Base-by-base conservation (phyloP, 2,113 vertebrate species). In the Otus sunia region DNA sequence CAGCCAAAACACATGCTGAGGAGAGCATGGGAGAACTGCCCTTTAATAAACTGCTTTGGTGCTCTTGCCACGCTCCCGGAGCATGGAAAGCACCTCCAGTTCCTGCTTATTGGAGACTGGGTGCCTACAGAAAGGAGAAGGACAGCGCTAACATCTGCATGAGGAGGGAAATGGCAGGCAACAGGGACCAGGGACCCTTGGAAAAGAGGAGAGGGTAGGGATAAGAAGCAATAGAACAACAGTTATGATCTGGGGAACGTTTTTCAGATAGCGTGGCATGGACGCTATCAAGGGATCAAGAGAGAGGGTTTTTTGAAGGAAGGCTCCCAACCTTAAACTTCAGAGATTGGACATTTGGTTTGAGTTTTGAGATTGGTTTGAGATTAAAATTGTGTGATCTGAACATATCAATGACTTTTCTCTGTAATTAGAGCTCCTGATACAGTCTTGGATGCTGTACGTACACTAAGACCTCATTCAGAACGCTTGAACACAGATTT, bases 401-500 rank as follows among this genome's bases (percentile, higher is more conserved):
- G 67, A 86, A 71, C 32, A 2, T 53, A 72, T 30, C 53, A 45
- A 34, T 86, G 79, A 81, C 69, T 92, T 92, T 68, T 55, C 66
- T 86, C 64, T 92, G 58, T 81, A 89, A 67, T 94, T 60, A 34
- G 27, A 78, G 27, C 39, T 89, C 39, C 66, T 60, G 56, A 45
- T 87, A 45, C 34, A 89, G 14, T 83, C 73, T 89, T 85, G 80
- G 77, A 90, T 91, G 62, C 59, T 89, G 34, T 58, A 18, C 10
- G 21, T 91, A 55, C n/a, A 23, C 86, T 53, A 56, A 94, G 94
- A 84, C 67, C 83, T 94, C 62, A 37, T 89, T 92, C 82, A 78
- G 43, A 92, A 87, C 32, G 58, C 69, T 95, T 60, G 47, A 94
- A 49, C 50, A 22, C 49, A 49, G 71, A 82, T 94, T 96, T 95